phyloP scores from a whole-genome alignment of 2,113 vertebrate species.

The Theristicus caerulescens region DNA sequence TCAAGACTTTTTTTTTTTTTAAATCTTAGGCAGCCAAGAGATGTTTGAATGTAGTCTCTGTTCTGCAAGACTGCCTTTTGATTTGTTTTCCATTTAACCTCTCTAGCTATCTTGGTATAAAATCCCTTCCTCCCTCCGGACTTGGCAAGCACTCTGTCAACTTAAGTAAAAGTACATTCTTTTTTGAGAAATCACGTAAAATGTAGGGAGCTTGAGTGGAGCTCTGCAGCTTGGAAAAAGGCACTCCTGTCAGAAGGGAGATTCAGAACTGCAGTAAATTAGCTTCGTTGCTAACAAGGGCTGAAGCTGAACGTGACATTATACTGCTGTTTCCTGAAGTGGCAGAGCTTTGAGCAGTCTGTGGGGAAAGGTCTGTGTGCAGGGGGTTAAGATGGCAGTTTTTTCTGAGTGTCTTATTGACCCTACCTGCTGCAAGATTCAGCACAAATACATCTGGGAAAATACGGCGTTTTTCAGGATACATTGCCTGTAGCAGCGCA shows the following conservation, averaged over 20 bases:
- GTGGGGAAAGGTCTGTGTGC: not conserved
- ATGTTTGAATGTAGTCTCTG: conserved; percentile 27
- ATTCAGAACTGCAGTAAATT: not conserved
- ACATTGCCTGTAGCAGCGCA: accelerated
- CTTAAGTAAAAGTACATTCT: not conserved
- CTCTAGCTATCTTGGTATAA: conserved; percentile 37
- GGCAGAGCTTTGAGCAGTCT: not conserved
- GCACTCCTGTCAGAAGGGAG: not conserved
- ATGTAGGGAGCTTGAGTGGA: not conserved
- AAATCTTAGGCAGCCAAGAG: not conserved
- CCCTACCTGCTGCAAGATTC: not conserved
- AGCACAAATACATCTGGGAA: not conserved
- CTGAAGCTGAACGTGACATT: not conserved
- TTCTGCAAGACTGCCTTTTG: conserved; percentile 28
- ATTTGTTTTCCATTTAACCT: conserved; percentile 32
- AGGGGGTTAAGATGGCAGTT: not conserved
- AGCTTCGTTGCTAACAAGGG: not conserved
- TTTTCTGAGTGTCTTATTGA: not conserved
- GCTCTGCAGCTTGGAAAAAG: not conserved
- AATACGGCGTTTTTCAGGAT: accelerated
- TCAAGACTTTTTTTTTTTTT: not conserved
- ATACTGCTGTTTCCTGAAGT: not conserved
- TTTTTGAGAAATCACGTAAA: not conserved
- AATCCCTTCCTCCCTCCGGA: not conserved
- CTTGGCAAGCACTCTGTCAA: conserved; percentile 21